phyloP scores from a whole-genome alignment of 2,113 vertebrate genomes.

The Mobula birostris region DNA sequence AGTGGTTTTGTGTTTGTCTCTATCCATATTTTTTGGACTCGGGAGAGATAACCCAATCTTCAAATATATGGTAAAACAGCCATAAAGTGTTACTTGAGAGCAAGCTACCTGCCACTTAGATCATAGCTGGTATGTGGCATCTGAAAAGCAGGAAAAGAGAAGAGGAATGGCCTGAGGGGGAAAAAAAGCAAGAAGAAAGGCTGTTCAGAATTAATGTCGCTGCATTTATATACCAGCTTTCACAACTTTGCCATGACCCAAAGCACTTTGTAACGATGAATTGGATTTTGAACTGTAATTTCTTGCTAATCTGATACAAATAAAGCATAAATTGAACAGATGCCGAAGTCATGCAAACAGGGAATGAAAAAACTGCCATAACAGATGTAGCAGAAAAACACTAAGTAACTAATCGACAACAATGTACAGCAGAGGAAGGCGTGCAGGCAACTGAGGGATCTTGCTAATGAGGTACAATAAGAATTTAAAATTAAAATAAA shows the following conservation, averaged over 20 bases:
- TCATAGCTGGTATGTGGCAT: background rate
- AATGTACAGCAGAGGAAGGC: background rate
- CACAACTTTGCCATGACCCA: background rate
- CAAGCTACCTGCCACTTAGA: background rate
- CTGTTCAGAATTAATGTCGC: no score
- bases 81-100: background rate
- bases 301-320: background rate
- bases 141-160: no score
- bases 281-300: background rate
- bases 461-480: background rate
- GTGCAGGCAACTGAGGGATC: background rate
- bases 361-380: background rate
- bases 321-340: background rate
- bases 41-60: background rate
- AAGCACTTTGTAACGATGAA: background rate
- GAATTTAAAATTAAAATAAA: background rate
- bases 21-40: background rate
- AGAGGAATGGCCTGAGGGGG: no score
- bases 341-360: background rate
- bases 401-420: background rate
- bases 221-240: background rate
- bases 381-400: background rate
- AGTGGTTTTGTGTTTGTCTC: background rate
- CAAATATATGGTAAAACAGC: background rate
- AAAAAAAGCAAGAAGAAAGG: no score